Evolutionary conservation across 2,888 invertebrate genomes (phyloP), one percentile per base, ranked within the genome.

Genomic region (Synergus itoensis): DNA sequence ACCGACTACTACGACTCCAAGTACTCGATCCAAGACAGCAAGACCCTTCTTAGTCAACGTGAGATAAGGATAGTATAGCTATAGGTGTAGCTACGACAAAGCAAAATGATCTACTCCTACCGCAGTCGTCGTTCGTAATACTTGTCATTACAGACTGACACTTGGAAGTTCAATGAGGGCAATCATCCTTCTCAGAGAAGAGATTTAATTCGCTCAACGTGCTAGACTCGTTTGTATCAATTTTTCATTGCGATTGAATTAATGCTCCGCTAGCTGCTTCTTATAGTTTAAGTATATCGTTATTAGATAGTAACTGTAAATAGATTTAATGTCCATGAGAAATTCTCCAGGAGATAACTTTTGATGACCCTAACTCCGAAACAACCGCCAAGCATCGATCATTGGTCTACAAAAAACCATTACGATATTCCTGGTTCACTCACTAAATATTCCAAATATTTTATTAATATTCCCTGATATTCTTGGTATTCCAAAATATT

Each of bases 31-130:
- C 79, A 75, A 77, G 80, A 1, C 43, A 43, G 76, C 77, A 79
- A 81, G 81, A 81, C 81, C 82, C 84, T 82, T 78, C 81, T 80
- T 82, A 81, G 80, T 83, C 83, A 73, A 73, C 73, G 45, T 69
- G 45, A 48, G 28, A 28, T 28, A 45, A 28, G 45, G 36, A 36
- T 36, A 36, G 36, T 36, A 36, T 7, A 4, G 4, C 5, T 36
- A 4, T 36, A 28, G 28, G 28, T 43, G 18, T 43, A 80, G 77
- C 82, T 83, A 85, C 84, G 85, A 85, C 85, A 84, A 84, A 81
- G 85, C 85, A 84, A 85, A 85, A 82, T 77, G 81, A 81, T 83
- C 81, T 82, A 82, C 84, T 85, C 85, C 83, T 83, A 81, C 82
- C 75, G 63, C 60, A 69, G 75, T 48, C 41, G 75, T 48, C 41